These are phyloP conservation scores for Xiphorhynchus elegans DNA, from an alignment of 2,113 vertebrate genomes.

Conservation along the genomic window DNA sequence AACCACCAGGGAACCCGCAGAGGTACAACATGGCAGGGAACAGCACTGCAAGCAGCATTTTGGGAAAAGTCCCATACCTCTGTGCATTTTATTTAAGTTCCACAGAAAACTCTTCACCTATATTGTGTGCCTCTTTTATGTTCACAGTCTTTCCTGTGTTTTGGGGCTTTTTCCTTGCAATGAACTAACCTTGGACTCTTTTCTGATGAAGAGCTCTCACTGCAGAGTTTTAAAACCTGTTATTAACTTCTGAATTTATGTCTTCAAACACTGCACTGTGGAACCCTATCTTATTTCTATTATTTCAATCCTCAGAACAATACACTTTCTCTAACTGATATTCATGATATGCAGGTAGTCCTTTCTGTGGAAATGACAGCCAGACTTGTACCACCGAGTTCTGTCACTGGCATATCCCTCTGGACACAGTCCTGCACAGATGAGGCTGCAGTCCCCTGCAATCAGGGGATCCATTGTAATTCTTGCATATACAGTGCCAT, in stretches of 20 bases:
- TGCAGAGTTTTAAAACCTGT: not conserved
- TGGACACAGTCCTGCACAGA: not conserved
- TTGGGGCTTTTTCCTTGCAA: not conserved
- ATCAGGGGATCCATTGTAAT: not conserved
- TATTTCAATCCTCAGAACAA: not conserved
- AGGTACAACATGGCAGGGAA: accelerated
- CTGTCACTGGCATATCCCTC: not conserved
- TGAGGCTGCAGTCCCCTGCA: not conserved
- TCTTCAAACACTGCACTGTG: not conserved
- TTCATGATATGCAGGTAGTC: not conserved
- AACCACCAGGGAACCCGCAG: accelerated
- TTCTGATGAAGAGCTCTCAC: not conserved
- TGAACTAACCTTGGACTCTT: not conserved
- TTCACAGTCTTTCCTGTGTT: not conserved
- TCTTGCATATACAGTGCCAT: accelerated
- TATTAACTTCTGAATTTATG: not conserved
- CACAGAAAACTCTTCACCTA: not conserved
- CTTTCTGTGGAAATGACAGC: not conserved
- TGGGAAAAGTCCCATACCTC: not conserved
- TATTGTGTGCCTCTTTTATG: not conserved
- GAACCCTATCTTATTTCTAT: not conserved
- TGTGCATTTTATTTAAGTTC: not conserved
- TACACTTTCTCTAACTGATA: not conserved
- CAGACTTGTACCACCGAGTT: accelerated
- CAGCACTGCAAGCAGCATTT: not conserved